Percentiles rank a stretch among this genome's conserved stretches.
Evolutionary conservation across 1,140 invertebrate species (phyloP).

Genomic region (Laupala kohalensis): DNA sequence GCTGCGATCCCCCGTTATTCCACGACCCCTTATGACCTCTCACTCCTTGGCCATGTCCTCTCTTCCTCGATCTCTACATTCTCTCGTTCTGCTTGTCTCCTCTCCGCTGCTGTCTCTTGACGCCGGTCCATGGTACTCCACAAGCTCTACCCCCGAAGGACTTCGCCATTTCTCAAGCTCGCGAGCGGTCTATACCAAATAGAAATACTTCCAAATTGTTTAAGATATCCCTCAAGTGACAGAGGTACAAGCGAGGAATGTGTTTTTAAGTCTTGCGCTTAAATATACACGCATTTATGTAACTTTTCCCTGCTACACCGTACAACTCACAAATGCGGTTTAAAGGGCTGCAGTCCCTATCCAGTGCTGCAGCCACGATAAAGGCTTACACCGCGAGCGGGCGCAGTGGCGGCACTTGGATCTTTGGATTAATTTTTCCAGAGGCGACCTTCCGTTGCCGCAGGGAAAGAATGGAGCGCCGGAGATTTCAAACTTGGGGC

Average conservation of each 20-base stretch:
- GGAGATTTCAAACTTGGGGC: neutral
- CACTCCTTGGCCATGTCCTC: neutral
- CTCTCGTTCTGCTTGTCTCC: neutral
- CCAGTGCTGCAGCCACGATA: no score
- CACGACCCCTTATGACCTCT: neutral
- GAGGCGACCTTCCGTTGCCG: no score
- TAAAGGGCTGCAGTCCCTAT: neutral
- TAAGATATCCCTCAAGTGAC: neutral
- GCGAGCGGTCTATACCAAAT: neutral
- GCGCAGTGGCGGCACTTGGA: no score
- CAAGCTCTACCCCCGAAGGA: no score
- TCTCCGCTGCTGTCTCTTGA: neutral
- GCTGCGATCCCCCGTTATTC: neutral
- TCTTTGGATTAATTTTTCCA: neutral
- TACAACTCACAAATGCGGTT: neutral
- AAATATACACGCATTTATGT: neutral
- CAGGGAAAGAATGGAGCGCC: neutral
- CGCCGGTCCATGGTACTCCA: no score
- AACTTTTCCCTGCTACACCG: neutral
- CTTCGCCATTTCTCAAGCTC: neutral
- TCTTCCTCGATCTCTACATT: neutral
- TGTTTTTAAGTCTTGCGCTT: neutral
- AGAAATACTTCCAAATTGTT: neutral
- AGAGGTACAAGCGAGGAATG: neutral
- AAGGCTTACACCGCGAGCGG: no score